Base-by-base conservation (phyloP, 2,113 vertebrate species). In the Scatophagus argus region DNA sequence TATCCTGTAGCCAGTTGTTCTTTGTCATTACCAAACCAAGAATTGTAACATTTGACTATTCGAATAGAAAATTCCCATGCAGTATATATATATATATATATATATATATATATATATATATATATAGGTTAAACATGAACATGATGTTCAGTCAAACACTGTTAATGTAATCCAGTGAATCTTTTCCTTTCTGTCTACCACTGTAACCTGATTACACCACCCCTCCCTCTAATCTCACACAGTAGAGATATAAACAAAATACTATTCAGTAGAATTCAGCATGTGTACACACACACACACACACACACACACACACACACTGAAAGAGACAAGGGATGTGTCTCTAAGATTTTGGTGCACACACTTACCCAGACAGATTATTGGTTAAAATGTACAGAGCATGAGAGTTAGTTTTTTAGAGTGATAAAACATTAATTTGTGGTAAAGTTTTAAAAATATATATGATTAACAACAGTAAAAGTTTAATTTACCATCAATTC, bases 181-280 rank as follows among this genome's bases (percentile, higher is more conserved):
- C 77, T 79, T 82, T 69, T 59, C 32, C 77, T 82, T 60, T 88
- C 77, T 71, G 68, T 69, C 79, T 66, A 51, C 72, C 25, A 76
- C 52, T 71, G 81, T 81, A 91, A 83, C 72, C 61, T 90, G 88
- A 89, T 93, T 92, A 92, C 67, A 77, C 60, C 19, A 44, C 47
- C 83, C 82, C 80, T 74, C 80, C 63, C 76, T 86, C 77, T 93
- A 90, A 93, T 94, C 91, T 91, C 87, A 82, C 60, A 67, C 76
- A 49, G 62, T 49, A 7, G 47, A 83, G 69, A 89, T 56, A 82
- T 60, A 82, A 81, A 77, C 81, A 77, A 72, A 62, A 75, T 75
- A 54, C 44, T 32, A 52, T 85, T 86, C 67, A 32, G 34, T 58
- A 41, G 54, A 39, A 65, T 83, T 67, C 58, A 83, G 8, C 31